Evolutionary conservation across 23 tunicate genomes (phyloP), one percentile per base, ranked within the genome.

Genomic region (Diplosoma virens): DNA sequence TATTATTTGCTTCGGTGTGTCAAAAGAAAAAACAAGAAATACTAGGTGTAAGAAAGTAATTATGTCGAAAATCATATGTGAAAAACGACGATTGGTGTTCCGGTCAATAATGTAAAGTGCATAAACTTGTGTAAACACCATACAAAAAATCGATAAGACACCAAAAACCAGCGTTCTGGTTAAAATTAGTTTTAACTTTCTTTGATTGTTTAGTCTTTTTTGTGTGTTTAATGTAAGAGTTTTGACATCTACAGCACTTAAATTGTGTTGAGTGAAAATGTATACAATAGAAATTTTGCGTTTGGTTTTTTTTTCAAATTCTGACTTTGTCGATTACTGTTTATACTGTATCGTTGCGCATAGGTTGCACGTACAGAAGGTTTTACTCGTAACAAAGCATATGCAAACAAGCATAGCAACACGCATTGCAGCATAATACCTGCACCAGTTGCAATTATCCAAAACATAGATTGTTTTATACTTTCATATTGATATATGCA

Each of bases 401-500:
- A 84, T 4, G 67, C 26, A 27, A 84, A 67, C 17, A 84, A 55
- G 36, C 82, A 32, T 23, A 84, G 58, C 0, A 71, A 22, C 3
- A 84, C 18, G 32, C 77, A 73, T 22, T 59, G 55, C 9, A 77
- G 11, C n/a, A 74, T 41, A 5, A 84, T 60, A 6, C 67, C 27
- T 9, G 58, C 78, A 25, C 77, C 56, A 2, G 32, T 34, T 14
- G 56, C 68, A 17, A 56, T 31, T 47, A 47, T 30, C 4, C 17
- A 50, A 25, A 3, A 4, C 2, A 47, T 58, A 17, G 11, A 47
- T 6, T 3, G 18, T 2, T 31, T 27, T 7, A 1, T 31, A 24
- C 32, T 14, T n/a, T n/a, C n/a, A 27, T 68, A 47, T 16, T 55
- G 18, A 34, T 35, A 27, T 2, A 65, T 55, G 50, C 89, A 84